Conservation (phyloP, 2,113 vertebrate genomes). For the Ciconia boyciana region DNA sequence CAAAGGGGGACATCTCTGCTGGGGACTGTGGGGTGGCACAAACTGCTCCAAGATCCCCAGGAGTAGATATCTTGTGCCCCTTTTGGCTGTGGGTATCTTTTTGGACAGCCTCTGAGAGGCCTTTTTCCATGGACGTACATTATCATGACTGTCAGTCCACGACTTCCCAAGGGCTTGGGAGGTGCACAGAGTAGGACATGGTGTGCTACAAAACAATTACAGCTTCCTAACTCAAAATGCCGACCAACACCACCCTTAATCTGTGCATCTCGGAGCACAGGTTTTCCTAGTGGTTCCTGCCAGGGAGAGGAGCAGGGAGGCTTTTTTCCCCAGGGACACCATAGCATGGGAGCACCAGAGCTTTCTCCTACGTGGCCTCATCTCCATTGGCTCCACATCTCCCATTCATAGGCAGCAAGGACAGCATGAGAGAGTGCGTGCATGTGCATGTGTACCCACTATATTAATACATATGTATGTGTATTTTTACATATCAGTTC, state of each 20-base stretch:
- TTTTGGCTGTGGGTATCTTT: background rate
- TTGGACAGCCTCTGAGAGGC: fast-evolving
- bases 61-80: too few relatives aligned
- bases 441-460: conserved; percentile 26
- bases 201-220: background rate
- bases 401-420: background rate
- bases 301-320: background rate
- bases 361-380: fast-evolving
- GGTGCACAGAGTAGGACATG: fast-evolving
- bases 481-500: conserved; percentile 73
- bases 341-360: background rate
- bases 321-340: background rate
- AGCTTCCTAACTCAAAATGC: background rate
- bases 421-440: background rate
- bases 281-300: background rate
- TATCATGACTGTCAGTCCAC: background rate
- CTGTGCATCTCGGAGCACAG: background rate
- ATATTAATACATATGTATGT: conserved; percentile 71
- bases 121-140: fast-evolving
- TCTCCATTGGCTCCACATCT: background rate
- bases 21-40: background rate
- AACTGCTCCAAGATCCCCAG: background rate
- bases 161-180: background rate
- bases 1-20: fast-evolving
- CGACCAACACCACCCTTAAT: background rate